Evolutionary conservation across 2,113 vertebrate species (phyloP).

Genomic region (Chitala chitala): DNA sequence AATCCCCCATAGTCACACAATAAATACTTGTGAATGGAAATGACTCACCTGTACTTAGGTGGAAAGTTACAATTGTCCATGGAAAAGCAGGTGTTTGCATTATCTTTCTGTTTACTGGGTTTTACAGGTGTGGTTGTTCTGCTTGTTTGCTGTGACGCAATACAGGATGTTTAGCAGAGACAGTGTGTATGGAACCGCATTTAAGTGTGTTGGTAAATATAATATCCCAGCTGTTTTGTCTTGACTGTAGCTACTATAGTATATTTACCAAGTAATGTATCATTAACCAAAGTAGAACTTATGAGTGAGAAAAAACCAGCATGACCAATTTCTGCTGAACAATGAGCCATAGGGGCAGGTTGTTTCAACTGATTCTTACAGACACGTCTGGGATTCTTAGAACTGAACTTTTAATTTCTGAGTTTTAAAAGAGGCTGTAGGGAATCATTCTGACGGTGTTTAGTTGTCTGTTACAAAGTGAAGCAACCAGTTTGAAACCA

Average conservation of each 20-base stretch:
- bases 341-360: no score
- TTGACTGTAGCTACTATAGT: neutral
- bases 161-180: constrained; percentile 4
- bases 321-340: neutral
- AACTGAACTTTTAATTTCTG: constrained; percentile 2
- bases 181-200: neutral
- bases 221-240: neutral
- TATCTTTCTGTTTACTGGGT: neutral
- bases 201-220: neutral
- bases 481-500: neutral
- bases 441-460: no score
- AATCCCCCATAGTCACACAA: constrained; percentile 11
- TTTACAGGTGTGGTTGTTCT: constrained; percentile 12
- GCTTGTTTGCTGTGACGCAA: neutral
- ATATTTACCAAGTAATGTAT: neutral
- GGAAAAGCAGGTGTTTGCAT: neutral
- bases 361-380: neutral
- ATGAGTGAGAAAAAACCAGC: neutral
- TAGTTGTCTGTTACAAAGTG: no score
- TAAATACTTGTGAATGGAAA: neutral
- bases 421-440: no score
- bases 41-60: neutral
- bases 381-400: neutral
- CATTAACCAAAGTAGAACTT: neutral
- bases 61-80: neutral